phyloP scores from a whole-genome alignment of 37 sponge, comb jelly and placozoan genomes.

The Ephydatia muelleri region DNA sequence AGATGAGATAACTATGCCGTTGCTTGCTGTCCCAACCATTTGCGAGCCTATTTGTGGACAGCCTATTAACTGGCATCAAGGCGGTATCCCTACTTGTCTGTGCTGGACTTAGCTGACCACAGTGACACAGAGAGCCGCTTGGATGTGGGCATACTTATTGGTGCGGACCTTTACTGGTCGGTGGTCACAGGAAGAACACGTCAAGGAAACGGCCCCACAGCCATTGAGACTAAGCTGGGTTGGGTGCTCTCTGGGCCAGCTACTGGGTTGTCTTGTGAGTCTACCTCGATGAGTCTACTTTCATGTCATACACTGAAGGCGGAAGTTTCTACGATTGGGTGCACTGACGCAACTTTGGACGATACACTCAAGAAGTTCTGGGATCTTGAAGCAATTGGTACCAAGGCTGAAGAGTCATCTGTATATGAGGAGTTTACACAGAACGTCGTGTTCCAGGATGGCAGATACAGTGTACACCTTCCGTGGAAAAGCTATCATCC shows the following conservation, averaged over 20 bases:
- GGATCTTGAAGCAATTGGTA: constrained; percentile 58
- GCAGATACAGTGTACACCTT: constrained; percentile 9
- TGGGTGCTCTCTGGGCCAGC: constrained; percentile 67
- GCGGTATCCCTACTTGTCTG: not conserved
- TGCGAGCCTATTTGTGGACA: constrained; percentile 47
- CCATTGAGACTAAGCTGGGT: constrained; percentile 47
- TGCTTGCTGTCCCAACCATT: constrained; percentile 41
- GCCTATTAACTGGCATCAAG: constrained; percentile 15
- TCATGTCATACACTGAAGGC: constrained; percentile 17
- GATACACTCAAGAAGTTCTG: constrained; percentile 38
- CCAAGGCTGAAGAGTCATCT: constrained; percentile 16
- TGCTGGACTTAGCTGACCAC: constrained; percentile 43
- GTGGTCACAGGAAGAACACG: constrained; percentile 25
- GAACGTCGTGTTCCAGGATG: not conserved
- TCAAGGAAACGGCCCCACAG: constrained; percentile 12
- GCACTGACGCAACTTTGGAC: constrained; percentile 5
- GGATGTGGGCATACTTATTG: constrained; percentile 20
- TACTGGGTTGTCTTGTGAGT: not conserved
- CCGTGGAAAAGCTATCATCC: constrained; percentile 41
- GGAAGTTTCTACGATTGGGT: not conserved
- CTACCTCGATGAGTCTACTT: constrained; percentile 11
- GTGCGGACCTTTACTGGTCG: constrained; percentile 43
- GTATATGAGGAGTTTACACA: constrained; percentile 1
- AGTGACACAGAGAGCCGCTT: not conserved
- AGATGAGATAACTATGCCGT: not conserved